phyloP scores from a whole-genome alignment of 2,113 vertebrate species.

The Hirundichthys speculiger region DNA sequence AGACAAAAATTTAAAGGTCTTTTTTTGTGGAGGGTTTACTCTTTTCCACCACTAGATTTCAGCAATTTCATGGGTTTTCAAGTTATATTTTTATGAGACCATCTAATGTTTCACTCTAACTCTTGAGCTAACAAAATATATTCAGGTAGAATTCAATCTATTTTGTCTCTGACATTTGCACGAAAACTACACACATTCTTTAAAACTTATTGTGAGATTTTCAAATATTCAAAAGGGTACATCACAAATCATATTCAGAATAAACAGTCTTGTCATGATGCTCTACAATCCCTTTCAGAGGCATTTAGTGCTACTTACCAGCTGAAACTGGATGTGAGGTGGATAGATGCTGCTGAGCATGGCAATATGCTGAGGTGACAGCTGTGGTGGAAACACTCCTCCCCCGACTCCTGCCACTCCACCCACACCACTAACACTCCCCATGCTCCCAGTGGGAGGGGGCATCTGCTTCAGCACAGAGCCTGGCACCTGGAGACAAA shows the following conservation, averaged over 20 bases:
- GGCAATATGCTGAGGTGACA: constrained; percentile 97
- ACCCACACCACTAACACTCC: constrained; percentile 90
- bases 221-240: neutral
- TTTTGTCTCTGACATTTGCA: neutral
- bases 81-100: too few relatives aligned
- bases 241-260: neutral
- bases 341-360: constrained; percentile 99
- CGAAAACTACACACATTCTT: neutral
- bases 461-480: constrained; percentile 98
- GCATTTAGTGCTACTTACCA: constrained; percentile 82
- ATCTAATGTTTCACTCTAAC: too few relatives aligned
- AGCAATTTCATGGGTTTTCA: too few relatives aligned
- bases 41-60: too few relatives aligned
- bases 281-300: constrained; percentile 5
- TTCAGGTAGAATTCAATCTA: too few relatives aligned
- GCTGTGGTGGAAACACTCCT: constrained; percentile 87
- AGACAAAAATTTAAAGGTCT: too few relatives aligned
- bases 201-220: neutral
- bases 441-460: constrained; percentile 89
- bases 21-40: too few relatives aligned
- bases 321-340: constrained; percentile 94
- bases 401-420: constrained; percentile 75
- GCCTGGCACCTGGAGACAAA: constrained; percentile 88
- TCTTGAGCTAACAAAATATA: too few relatives aligned
- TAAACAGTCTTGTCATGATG: constrained; percentile 7